Percentiles rank a stretch among this genome's conserved stretches.
Conservation (phyloP, 1,140 invertebrate genomes). For the Bombus picipes region DNA sequence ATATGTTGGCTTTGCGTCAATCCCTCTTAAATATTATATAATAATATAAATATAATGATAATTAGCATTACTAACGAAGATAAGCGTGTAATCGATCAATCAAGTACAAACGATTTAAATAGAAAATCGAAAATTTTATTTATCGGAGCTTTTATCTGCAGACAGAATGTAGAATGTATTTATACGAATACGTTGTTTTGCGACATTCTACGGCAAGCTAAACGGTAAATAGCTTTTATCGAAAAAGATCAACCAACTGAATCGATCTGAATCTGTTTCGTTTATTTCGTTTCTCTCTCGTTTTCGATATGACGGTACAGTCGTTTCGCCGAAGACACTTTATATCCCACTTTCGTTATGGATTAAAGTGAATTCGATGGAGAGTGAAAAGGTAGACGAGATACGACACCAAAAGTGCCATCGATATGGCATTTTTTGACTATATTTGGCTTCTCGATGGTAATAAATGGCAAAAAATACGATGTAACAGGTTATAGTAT, state of each 20-base stretch:
- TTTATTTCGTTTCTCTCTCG: neutral
- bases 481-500: too few relatives aligned
- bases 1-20: too few relatives aligned
- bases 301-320: too few relatives aligned
- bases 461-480: neutral
- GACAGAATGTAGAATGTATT: neutral
- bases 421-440: neutral
- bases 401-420: constrained; percentile 1
- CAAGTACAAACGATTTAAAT: neutral
- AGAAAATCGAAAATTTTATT: neutral
- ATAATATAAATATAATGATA: too few relatives aligned
- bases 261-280: neutral
- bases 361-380: constrained; percentile 30
- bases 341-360: neutral
- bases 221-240: neutral
- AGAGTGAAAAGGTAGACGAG: constrained; percentile 9
- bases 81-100: too few relatives aligned
- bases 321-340: neutral
- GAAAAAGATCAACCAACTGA: neutral
- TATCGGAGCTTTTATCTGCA: neutral
- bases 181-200: neutral
- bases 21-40: too few relatives aligned
- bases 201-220: neutral
- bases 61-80: too few relatives aligned
- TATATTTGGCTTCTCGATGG: neutral